phyloP scores from a whole-genome alignment of 2,797 vertebrate species.

The Erpetoichthys calabaricus region DNA sequence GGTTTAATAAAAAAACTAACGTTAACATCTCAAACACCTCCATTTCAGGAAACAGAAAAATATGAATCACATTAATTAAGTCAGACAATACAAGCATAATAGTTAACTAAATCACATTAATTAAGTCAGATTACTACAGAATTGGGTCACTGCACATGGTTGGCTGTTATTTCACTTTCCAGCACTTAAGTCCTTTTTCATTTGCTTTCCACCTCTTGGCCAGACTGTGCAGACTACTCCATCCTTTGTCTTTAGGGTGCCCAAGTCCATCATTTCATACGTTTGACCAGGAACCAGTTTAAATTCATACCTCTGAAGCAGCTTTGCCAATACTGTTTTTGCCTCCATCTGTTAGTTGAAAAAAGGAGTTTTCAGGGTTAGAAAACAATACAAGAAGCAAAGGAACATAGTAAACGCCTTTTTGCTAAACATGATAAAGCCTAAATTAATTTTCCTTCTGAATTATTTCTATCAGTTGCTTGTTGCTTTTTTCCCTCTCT shows the following conservation, averaged over 20 bases:
- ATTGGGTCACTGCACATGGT: no score
- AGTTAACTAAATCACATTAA: no score
- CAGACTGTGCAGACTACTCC: conserved; percentile 59
- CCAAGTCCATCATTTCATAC: conserved; percentile 56
- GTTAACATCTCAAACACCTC: no score
- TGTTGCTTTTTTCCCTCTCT: no score
- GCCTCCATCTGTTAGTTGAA: conserved; percentile 64
- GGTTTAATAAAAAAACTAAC: no score
- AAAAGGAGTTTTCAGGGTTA: not conserved
- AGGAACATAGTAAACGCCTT: not conserved
- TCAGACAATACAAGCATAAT: no score
- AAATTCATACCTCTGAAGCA: conserved; percentile 78
- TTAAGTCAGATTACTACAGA: no score
- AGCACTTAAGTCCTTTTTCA: no score
- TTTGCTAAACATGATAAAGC: not conserved
- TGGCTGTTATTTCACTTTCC: no score
- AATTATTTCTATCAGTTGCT: not conserved
- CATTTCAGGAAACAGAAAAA: no score
- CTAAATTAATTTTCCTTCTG: not conserved
- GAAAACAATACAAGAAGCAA: not conserved
- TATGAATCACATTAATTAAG: no score
- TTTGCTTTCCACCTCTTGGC: no score
- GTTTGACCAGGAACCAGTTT: conserved; percentile 59
- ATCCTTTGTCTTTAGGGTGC: conserved; percentile 56
- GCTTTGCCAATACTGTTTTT: conserved; percentile 79